Percentiles rank a stretch among this genome's conserved stretches.
phyloP scores from a whole-genome alignment of 2,797 vertebrate genomes.

The Tolypeutes matacus region DNA sequence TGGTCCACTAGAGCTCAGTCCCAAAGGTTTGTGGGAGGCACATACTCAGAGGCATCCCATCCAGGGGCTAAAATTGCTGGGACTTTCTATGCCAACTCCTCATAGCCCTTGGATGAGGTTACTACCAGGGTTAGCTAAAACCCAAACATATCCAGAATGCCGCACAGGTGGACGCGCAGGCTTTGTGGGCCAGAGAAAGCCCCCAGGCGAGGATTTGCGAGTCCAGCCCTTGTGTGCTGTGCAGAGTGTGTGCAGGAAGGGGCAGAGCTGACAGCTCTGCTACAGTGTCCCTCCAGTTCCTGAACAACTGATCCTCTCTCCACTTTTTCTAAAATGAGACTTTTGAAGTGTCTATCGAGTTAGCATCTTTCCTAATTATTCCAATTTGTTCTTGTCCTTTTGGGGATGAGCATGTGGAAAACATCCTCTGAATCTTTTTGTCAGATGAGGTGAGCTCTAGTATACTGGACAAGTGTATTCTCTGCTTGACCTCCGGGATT shows the following conservation, averaged over 20 bases:
- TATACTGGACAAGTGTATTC: not conserved
- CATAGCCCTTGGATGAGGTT: not conserved
- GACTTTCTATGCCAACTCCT: not conserved
- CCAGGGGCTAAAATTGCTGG: not conserved
- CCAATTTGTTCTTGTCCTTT: not conserved
- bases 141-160: not conserved
- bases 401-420: not conserved
- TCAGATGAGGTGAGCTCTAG: not conserved
- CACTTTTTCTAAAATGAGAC: not conserved
- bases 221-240: not conserved
- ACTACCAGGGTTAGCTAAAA: not conserved
- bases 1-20: not conserved
- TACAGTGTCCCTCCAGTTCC: not conserved
- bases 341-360: not conserved
- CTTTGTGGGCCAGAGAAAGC: not conserved
- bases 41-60: not conserved
- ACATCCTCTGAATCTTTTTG: not conserved
- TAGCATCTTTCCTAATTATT: constrained; percentile 21
- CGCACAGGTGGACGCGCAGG: not conserved
- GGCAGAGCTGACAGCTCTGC: not conserved
- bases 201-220: not conserved
- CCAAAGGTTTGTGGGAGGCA: not conserved
- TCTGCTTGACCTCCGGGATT: not conserved
- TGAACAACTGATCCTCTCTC: not conserved
- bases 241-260: not conserved